These are phyloP conservation scores for Pseudolaguvia tuberculata DNA, from an alignment of 2,113 vertebrate genomes.

Conservation along the genomic window DNA sequence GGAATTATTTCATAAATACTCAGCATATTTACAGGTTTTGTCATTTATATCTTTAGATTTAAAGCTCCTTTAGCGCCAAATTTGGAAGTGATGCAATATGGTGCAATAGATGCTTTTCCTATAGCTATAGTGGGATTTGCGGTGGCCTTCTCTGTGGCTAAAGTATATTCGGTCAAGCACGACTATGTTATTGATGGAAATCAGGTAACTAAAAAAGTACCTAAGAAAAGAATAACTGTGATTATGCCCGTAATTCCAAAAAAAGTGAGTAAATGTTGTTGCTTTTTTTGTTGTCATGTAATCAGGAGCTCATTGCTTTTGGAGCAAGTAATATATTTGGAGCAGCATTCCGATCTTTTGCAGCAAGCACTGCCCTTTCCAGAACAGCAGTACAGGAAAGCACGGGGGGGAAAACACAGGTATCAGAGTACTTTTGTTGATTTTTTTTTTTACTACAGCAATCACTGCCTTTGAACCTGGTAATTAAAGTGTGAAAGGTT, in stretches of 20 bases:
- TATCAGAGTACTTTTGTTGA: conserved; percentile 50
- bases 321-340: conserved; percentile 85
- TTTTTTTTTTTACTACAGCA: neutral
- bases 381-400: conserved; percentile 94
- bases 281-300: too few relatives aligned
- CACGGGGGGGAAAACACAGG: conserved; percentile 95
- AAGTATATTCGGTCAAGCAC: conserved; percentile 88
- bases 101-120: conserved; percentile 74
- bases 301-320: conserved; percentile 90
- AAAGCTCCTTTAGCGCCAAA: conserved; percentile 73
- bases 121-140: conserved; percentile 89
- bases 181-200: conserved; percentile 87
- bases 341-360: conserved; percentile 86
- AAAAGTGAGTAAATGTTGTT: neutral
- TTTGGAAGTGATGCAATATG: conserved; percentile 51
- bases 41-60: conserved; percentile 67
- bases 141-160: conserved; percentile 88
- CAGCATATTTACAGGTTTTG: neutral
- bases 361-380: conserved; percentile 84
- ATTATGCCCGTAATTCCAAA: too few relatives aligned
- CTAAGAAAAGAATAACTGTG: conserved; percentile 68
- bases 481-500: conserved; percentile 9
- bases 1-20: too few relatives aligned
- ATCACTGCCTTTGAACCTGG: conserved; percentile 4
- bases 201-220: conserved; percentile 87